Base-by-base conservation (phyloP, 2,113 vertebrate genomes). In the Trogon melanurus region DNA sequence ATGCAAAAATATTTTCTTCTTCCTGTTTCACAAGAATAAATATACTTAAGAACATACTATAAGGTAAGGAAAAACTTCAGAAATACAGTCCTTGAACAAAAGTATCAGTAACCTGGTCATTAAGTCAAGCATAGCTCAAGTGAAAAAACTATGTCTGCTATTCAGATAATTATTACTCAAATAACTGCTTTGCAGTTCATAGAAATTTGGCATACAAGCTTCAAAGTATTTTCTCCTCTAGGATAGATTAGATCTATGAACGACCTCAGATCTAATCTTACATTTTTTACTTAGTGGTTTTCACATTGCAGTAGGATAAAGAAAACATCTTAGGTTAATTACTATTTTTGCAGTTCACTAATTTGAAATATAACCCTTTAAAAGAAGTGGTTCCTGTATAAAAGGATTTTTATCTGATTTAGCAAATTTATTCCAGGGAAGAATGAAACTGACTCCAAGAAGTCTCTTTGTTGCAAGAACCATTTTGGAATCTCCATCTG, bases 401-500 rank as follows among this genome's bases (percentile, higher is more conserved):
- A 95, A 96, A 94, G 88, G 87, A 84, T 83, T 97, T 93, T 91
- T 95, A 96, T 91, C 78, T 96, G 93, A 96, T 93, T 95, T 92
- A 96, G 84, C 87, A 97, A 97, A 97, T 97, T 86, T 96, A 96
- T 97, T 84, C 95, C 82, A 95, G 92, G 79, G 81, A 96, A 97
- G 83, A 97, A 97, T 71, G 84, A 85, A 95, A 95, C 61, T 89
- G 89, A 95, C 75, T 96, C 86, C 60, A 95, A 95, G 88, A 97
- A 97, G 89, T 92, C 84, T 93, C 91, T 96, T 93, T 93, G 97
- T 97, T 97, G 89, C 93, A 82, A 97, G 70, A 97, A 97, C 50
- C 89, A 96, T 95, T 97, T 79, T 96, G 54, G 81, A 97, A 92
- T 95, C 75, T 80, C 84, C 89, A 61, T 93, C 70, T 91, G 85